Evolutionary conservation across 2,113 vertebrate species (phyloP).

Genomic region (Microtus pennsylvanicus): DNA sequence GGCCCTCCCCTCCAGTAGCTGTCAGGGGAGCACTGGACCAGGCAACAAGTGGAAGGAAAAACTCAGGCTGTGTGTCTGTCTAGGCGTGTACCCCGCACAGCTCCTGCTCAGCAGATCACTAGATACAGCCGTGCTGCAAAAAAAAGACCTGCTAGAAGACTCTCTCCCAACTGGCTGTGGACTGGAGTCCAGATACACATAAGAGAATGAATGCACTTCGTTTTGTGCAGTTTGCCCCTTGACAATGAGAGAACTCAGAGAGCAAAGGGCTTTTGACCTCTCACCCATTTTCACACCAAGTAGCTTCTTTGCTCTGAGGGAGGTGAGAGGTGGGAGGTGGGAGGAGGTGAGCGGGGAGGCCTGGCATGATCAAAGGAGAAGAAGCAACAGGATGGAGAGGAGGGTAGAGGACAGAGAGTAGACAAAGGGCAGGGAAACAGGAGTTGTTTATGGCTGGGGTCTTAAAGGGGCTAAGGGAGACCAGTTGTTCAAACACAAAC

Average conservation of each 20-base stretch:
- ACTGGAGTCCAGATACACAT: neutral
- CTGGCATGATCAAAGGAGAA: neutral
- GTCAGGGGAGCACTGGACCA: neutral
- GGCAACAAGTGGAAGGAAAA: neutral
- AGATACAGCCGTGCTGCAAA: neutral
- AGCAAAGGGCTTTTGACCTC: neutral
- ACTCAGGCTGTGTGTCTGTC: neutral
- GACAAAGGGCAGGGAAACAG: conserved; percentile 67
- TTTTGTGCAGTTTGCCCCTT: neutral
- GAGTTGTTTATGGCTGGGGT: conserved; percentile 5
- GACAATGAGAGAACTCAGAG: neutral
- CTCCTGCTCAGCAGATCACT: neutral
- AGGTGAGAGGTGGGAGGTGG: conserved; percentile 36
- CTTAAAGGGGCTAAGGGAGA: neutral
- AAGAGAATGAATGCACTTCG: neutral
- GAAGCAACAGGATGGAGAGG: neutral
- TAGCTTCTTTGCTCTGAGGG: neutral
- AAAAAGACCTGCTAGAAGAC: neutral
- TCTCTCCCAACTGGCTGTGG: neutral
- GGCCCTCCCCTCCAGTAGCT: neutral
- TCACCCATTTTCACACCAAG: neutral
- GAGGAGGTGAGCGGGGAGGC: conserved; percentile 51
- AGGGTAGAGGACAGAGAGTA: conserved; percentile 28
- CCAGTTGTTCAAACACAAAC: conserved; percentile 76
- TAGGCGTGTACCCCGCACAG: neutral